Evolutionary conservation across 2,888 invertebrate genomes (phyloP), one percentile per base, ranked within the genome.

Genomic region (Lithophane semibrunnea): DNA sequence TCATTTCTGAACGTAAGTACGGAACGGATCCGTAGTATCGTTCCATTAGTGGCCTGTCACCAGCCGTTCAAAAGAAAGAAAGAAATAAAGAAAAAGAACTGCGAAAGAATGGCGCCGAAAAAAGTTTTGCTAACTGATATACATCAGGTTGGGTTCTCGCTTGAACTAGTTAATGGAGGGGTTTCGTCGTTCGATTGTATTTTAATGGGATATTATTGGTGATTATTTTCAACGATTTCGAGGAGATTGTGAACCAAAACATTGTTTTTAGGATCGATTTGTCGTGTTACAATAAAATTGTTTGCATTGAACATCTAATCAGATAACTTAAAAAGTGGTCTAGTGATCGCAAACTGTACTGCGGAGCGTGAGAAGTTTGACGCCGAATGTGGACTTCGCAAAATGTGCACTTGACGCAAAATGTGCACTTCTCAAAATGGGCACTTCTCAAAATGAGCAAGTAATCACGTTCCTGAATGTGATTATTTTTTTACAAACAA

Each of bases 1-100:
- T 93, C 93, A 94, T 94, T 93, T 92, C 90, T 88, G 90, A 89
- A 86, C 79, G 88, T 91, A 87, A 91, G 80, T 82, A 83, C 79
- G 92, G 91, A 91, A 90, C 88, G 94, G 92, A 94, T 92, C 92
- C 69, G 37, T 89, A 86, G 92, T 92, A 91, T 91, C 93, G 93
- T 95, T 95, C 95, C 96, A 96, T 96, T 96, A 95, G 95, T 89
- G 92, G 91, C 87, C 94, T 95, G 95, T 95, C 95, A 95, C 92
- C 91, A 89, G 84, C 79, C 85, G 89, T 88, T 91, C 91, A 91
- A 92, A 92, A 91, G 91, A 91, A 90, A 69, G 84, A 89, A 89
- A 89, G 89, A 91, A 92, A 90, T 88, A 90, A 92, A 89, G 88
- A 89, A 92, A 92, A 91, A 90, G 89, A 89, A 88, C 84, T 64